phyloP scores from a whole-genome alignment of 2,797 vertebrate genomes.

The Phoebastria nigripes region DNA sequence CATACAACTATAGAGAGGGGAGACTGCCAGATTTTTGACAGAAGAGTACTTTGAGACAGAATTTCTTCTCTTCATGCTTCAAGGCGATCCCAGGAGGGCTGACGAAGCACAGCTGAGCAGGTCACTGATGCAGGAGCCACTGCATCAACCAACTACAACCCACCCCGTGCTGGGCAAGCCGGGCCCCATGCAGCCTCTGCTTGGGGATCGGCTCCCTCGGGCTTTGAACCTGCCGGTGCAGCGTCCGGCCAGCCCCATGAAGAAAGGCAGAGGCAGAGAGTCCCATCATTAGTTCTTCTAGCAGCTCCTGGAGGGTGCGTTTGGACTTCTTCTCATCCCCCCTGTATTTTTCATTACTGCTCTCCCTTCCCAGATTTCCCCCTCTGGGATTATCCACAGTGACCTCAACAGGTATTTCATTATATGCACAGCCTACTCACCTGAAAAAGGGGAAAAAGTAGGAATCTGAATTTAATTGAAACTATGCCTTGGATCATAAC shows the following conservation, averaged over 20 bases:
- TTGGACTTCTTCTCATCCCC: not conserved
- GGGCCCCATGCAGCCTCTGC: not conserved
- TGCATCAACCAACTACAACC: not conserved
- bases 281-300: not conserved
- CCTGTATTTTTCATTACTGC: not conserved
- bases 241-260: rapidly evolving
- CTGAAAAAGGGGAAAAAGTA: not conserved
- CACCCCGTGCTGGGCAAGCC: not conserved
- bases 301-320: not conserved
- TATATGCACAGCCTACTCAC: not conserved
- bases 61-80: not conserved
- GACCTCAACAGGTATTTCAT: not conserved
- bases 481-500: not conserved
- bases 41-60: not conserved
- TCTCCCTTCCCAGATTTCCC: not conserved
- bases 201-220: rapidly evolving
- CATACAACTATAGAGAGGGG: not conserved
- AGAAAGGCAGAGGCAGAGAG: not conserved
- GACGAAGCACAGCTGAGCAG: not conserved
- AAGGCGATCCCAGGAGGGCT: not conserved
- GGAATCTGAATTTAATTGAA: not conserved
- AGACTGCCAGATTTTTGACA: not conserved
- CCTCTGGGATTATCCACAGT: not conserved
- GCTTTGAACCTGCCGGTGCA: not conserved
- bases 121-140: not conserved